Conservation (phyloP, 2,797 vertebrate species). For the Tenualosa thibaudeaui region DNA sequence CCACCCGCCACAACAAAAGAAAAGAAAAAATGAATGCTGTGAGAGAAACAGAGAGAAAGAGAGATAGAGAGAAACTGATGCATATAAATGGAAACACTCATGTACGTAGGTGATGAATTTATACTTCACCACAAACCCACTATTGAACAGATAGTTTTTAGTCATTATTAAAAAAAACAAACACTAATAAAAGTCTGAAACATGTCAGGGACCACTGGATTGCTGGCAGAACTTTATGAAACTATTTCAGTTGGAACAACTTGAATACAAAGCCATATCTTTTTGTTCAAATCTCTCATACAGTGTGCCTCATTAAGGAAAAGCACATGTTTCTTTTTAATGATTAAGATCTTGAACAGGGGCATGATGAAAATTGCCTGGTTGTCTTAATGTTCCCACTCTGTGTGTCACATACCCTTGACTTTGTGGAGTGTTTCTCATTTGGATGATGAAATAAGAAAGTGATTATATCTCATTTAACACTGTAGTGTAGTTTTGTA, state of each 20-base stretch:
- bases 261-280: neutral
- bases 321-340: neutral
- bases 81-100: neutral
- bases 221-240: neutral
- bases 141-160: neutral
- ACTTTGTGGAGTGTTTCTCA: neutral
- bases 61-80: no score
- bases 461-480: neutral
- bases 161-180: neutral
- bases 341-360: neutral
- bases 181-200: neutral
- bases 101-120: neutral
- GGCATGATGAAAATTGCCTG: neutral
- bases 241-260: neutral
- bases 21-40: neutral
- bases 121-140: no score
- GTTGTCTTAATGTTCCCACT: neutral
- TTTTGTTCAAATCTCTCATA: neutral
- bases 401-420: neutral
- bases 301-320: neutral
- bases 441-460: neutral
- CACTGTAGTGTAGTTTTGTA: neutral
- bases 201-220: neutral
- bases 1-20: no score
- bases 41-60: no score